Conservation (phyloP, 2,888 invertebrate genomes). For the Lucinisca nassula region DNA sequence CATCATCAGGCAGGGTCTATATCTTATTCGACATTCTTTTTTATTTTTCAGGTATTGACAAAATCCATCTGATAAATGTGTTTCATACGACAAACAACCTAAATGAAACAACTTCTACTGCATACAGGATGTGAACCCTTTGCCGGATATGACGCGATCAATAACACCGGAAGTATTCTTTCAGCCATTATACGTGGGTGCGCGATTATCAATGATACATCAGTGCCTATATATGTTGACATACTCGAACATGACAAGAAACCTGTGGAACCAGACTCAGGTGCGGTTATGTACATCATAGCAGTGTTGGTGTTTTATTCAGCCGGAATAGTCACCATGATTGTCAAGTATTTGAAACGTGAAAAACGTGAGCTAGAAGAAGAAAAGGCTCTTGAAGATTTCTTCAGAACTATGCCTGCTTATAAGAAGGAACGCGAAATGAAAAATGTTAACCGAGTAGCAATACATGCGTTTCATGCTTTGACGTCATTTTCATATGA, state of each 20-base stretch:
- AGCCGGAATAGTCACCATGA: conserved; percentile 82
- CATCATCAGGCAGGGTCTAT: too few relatives aligned
- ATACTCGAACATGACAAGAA: conserved; percentile 46
- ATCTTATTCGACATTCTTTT: too few relatives aligned
- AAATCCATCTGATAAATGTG: background rate
- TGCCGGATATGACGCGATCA: background rate
- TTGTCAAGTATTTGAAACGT: conserved; percentile 81
- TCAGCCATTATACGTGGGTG: conserved; percentile 37
- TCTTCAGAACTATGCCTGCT: conserved; percentile 82
- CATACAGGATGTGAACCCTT: conserved; percentile 21
- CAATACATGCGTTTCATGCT: conserved; percentile 84
- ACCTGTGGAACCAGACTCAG: conserved; percentile 72
- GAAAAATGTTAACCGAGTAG: conserved; percentile 80
- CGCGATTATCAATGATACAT: conserved; percentile 60
- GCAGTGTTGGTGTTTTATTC: conserved; percentile 83
- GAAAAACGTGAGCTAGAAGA: conserved; percentile 82
- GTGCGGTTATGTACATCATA: conserved; percentile 83
- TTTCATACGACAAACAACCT: background rate
- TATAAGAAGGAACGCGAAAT: conserved; percentile 79
- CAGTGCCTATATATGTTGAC: conserved; percentile 59
- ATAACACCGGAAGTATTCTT: conserved; percentile 1
- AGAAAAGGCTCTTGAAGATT: conserved; percentile 79
- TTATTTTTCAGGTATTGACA: background rate
- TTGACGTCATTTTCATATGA: conserved; percentile 78
- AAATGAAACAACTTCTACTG: conserved; percentile 21